Evolutionary conservation across 2,113 vertebrate genomes (phyloP).

Genomic region (Azemiops feae): DNA sequence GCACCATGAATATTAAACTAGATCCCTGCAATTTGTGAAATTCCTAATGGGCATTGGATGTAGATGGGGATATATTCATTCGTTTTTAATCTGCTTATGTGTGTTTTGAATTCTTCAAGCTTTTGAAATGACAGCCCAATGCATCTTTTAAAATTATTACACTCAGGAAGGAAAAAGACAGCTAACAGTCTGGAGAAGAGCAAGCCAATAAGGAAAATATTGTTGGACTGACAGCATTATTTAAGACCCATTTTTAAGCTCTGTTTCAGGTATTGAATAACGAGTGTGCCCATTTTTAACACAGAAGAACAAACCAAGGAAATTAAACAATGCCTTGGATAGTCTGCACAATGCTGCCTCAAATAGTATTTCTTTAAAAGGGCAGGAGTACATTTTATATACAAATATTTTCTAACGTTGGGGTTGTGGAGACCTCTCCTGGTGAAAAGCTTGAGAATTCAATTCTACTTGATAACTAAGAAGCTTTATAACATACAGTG

Average conservation of each 20-base stretch:
- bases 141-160: not conserved
- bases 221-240: not conserved
- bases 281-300: not conserved
- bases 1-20: not conserved
- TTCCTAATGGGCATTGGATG: not conserved
- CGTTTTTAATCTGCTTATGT: not conserved
- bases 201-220: not conserved
- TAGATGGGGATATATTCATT: not conserved
- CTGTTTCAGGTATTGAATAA: not conserved
- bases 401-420: conserved; percentile 13
- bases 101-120: conserved; percentile 20
- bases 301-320: not conserved
- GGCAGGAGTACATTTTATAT: not conserved
- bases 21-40: not conserved
- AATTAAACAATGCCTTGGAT: conserved; percentile 3
- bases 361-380: not conserved
- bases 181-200: conserved; percentile 7
- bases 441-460: not conserved
- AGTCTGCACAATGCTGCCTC: accelerated
- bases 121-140: not conserved
- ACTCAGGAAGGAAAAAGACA: not conserved
- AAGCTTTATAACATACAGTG: not conserved
- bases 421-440: not conserved
- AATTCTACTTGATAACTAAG: not conserved
- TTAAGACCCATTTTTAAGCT: conserved; percentile 12